Percentiles rank a stretch among this genome's conserved stretches.
Evolutionary conservation across 2,888 invertebrate species (phyloP).

Genomic region (Caenorhabditis panamensis): DNA sequence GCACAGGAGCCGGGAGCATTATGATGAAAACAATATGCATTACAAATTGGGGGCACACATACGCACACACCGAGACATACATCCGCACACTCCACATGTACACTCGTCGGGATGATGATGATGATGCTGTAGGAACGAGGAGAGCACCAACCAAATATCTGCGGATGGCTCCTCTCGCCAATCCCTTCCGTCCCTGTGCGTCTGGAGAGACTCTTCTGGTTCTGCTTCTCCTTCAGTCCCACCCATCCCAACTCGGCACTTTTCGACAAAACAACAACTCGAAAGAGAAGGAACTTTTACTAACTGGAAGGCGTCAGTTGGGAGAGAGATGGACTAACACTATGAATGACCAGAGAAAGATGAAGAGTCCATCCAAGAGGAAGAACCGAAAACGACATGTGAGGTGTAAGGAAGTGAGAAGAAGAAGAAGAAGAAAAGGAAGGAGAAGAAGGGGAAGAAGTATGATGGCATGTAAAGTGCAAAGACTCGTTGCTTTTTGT

Average conservation of each 20-base stretch:
- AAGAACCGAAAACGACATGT: background rate
- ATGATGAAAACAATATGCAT: slow-evolving; percentile 67
- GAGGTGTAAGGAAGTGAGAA: slow-evolving; percentile 20
- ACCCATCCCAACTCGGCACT: background rate
- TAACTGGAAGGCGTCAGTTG: background rate
- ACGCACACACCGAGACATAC: slow-evolving; percentile 30
- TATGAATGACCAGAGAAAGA: no score
- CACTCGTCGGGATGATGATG: slow-evolving; percentile 17
- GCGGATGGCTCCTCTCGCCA: background rate
- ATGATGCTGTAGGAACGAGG: slow-evolving; percentile 15
- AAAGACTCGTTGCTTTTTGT: slow-evolving; percentile 55
- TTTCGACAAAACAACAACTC: background rate
- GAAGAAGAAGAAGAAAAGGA: slow-evolving; percentile 16
- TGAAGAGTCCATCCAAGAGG: background rate
- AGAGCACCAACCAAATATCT: slow-evolving; percentile 10
- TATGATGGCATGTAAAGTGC: slow-evolving; percentile 58
- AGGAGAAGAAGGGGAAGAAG: slow-evolving; percentile 32
- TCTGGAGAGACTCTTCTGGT: background rate
- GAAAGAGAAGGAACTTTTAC: slow-evolving; percentile 1
- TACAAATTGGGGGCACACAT: slow-evolving; percentile 58
- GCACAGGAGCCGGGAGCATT: slow-evolving; percentile 46
- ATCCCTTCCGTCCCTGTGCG: background rate
- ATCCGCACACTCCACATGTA: slow-evolving; percentile 30
- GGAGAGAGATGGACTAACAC: no score
- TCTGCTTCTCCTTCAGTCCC: no score